A percentile compares a stretch with the other conserved stretches of the same genome.
These are phyloP conservation scores for Aphelenchoides avenae DNA, from an alignment of 1,140 invertebrate genomes.

Conservation along the genomic window DNA sequence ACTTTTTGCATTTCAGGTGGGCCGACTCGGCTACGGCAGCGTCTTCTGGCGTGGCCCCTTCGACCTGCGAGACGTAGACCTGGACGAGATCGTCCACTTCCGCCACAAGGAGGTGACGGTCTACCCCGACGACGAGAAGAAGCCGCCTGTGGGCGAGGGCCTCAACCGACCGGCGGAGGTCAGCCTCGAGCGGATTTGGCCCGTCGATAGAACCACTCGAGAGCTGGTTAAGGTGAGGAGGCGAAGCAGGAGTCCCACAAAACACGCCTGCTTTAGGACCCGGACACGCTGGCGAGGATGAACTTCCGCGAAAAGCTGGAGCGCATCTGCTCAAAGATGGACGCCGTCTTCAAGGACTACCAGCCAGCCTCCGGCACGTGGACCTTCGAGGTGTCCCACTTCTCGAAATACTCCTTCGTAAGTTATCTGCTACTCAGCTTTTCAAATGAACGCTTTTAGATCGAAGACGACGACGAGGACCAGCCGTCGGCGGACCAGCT, in stretches of 20 bases:
- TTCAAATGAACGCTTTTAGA: too few species aligned
- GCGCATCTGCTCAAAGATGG: constrained; percentile 76
- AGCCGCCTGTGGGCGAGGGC: constrained; percentile 75
- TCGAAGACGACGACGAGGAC: too few species aligned
- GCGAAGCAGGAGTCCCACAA: too few species aligned
- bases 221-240: constrained; percentile 71
- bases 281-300: constrained; percentile 72
- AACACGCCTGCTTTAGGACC: constrained; percentile 64
- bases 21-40: constrained; percentile 82
- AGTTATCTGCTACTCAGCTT: too few species aligned
- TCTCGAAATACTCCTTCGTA: constrained; percentile 88
- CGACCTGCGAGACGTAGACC: constrained; percentile 37
- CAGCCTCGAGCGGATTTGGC: constrained; percentile 89
- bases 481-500: too few species aligned
- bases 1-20: constrained; percentile 77
- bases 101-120: constrained; percentile 68
- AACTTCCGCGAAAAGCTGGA: constrained; percentile 82
- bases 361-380: constrained; percentile 88
- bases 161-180: constrained; percentile 84
- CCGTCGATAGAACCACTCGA: constrained; percentile 76
- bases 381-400: constrained; percentile 79
- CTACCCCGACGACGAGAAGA: constrained; percentile 68
- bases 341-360: constrained; percentile 87
- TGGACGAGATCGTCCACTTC: constrained; percentile 64
- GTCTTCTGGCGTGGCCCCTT: constrained; percentile 71